phyloP scores from a whole-genome alignment of 30 jellyfish, hydroid and myxozoan species.

The Aurelia sp. region DNA sequence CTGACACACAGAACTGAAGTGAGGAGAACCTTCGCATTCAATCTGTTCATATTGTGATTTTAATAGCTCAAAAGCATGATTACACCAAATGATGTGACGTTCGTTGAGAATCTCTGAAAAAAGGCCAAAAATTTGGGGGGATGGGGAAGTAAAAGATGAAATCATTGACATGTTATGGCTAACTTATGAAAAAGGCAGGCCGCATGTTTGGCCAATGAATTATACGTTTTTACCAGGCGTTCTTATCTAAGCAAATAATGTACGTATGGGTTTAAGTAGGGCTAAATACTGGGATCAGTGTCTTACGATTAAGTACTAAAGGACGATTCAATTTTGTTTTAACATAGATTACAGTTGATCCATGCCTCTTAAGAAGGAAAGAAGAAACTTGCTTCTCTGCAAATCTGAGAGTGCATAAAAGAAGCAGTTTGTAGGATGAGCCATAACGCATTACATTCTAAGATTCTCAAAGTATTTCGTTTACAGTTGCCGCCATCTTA shows the following conservation, averaged over 20 bases:
- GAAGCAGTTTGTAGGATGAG: slow-evolving; percentile 43
- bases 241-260: slow-evolving; percentile 34
- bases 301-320: slow-evolving; percentile 57
- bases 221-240: slow-evolving; percentile 3
- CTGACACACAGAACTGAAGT: too few species aligned
- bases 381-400: slow-evolving; percentile 47
- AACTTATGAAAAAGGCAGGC: too few species aligned
- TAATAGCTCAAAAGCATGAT: too few species aligned
- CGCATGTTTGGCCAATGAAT: too few species aligned
- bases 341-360: slow-evolving; percentile 49
- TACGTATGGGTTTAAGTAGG: slow-evolving; percentile 60
- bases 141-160: too few species aligned
- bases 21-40: too few species aligned
- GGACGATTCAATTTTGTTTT: slow-evolving; percentile 53
- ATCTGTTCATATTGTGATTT: too few species aligned
- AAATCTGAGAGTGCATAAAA: slow-evolving; percentile 45
- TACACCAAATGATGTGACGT: too few species aligned
- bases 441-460: slow-evolving; percentile 37
- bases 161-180: too few species aligned
- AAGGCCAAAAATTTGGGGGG: too few species aligned
- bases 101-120: too few species aligned
- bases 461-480: slow-evolving; percentile 5
- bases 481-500: slow-evolving; percentile 22
- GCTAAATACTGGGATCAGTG: slow-evolving; percentile 47
- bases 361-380: slow-evolving; percentile 55